phyloP scores from a whole-genome alignment of 2,888 invertebrate genomes.

The Orthosia gothica region DNA sequence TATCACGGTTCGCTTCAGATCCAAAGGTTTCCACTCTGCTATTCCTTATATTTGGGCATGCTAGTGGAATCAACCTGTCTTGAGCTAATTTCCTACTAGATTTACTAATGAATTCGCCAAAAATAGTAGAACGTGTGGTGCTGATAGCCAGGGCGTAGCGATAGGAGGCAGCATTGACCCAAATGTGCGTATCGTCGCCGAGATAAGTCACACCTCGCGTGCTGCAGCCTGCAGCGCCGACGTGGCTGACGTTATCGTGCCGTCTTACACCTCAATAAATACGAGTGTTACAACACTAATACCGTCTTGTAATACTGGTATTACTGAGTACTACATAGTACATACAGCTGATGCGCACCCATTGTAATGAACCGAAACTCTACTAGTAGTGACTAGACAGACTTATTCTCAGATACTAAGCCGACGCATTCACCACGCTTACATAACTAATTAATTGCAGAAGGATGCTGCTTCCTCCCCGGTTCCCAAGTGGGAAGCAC shows the following conservation, averaged over 20 bases:
- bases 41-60: background rate
- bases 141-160: slow-evolving; percentile 1
- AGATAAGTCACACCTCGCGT: slow-evolving; percentile 37
- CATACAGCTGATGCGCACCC: background rate
- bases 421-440: background rate
- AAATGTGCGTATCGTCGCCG: slow-evolving; percentile 34
- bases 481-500: background rate
- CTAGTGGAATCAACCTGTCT: background rate
- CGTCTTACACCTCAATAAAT: background rate
- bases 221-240: background rate
- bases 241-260: background rate
- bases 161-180: slow-evolving; percentile 49
- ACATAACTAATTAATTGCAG: background rate
- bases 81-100: background rate
- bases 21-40: background rate
- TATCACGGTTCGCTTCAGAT: background rate
- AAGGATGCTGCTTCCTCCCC: background rate
- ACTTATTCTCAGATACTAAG: background rate
- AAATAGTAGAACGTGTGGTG: slow-evolving; percentile 2
- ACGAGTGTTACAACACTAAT: background rate
- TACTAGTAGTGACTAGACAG: background rate
- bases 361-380: background rate
- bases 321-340: no score
- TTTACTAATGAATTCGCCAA: background rate
- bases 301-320: background rate